A percentile compares a stretch with the other conserved stretches of the same genome.
These are phyloP conservation scores for Xerus inauris DNA, from an alignment of 2,113 vertebrate species.

Conservation along the genomic window DNA sequence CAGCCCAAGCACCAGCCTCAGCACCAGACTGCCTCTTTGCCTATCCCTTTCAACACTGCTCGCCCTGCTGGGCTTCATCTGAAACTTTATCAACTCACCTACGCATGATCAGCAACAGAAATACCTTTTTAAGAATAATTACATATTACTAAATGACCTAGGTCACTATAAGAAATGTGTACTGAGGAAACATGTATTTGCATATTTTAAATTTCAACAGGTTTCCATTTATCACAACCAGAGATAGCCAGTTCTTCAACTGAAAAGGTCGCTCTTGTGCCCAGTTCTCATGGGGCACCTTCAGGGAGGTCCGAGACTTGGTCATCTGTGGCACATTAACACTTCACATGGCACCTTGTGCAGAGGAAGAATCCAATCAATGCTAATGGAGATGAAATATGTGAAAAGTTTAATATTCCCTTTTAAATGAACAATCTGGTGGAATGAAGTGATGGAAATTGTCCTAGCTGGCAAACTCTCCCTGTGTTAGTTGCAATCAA, in stretches of 20 bases:
- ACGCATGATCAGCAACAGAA: background rate
- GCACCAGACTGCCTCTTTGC: background rate
- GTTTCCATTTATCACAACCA: background rate
- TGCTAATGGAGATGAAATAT: background rate
- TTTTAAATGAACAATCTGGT: background rate
- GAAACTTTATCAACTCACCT: background rate
- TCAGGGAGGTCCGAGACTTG: background rate
- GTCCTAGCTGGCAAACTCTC: background rate
- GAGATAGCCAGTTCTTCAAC: background rate
- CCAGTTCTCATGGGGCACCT: background rate
- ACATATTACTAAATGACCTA: background rate
- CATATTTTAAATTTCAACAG: background rate
- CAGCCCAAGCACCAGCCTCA: background rate
- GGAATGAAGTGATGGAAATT: background rate
- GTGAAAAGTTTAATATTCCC: background rate
- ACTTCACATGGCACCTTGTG: background rate
- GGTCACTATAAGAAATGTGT: background rate
- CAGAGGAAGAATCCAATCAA: background rate
- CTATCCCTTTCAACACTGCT: background rate
- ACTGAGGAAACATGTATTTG: background rate
- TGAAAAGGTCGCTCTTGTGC: background rate
- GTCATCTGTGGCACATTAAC: background rate
- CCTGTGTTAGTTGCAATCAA: background rate
- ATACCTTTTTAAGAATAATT: background rate
- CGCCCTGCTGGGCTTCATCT: background rate